phyloP scores from a whole-genome alignment of 2,113 vertebrate genomes.

The Sterna hirundo region DNA sequence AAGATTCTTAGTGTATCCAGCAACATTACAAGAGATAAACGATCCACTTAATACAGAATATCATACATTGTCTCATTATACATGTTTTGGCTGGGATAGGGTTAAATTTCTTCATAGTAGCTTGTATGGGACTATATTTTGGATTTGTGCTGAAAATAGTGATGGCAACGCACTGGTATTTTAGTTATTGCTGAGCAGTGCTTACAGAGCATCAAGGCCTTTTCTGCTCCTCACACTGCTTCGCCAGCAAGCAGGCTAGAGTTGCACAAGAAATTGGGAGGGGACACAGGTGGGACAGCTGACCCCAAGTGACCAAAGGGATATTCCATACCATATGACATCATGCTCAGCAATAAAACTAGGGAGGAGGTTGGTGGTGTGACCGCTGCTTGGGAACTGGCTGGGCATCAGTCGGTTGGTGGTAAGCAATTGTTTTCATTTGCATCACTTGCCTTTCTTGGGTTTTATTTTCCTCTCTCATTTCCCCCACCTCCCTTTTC shows the following conservation, averaged over 20 bases:
- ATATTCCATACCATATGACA: too few relatives aligned
- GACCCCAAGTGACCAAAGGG: too few relatives aligned
- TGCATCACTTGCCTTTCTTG: not conserved
- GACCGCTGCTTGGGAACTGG: not conserved
- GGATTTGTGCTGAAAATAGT: not conserved
- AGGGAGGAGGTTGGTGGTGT: too few relatives aligned
- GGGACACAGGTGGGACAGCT: too few relatives aligned
- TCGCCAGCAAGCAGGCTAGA: too few relatives aligned
- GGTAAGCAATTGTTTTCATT: not conserved
- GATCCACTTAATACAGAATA: not conserved
- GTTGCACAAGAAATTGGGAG: too few relatives aligned
- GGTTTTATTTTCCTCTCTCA: not conserved
- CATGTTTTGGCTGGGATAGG: not conserved
- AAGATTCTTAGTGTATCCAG: not conserved
- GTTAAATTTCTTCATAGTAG: not conserved
- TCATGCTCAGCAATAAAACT: too few relatives aligned
- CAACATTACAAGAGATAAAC: not conserved
- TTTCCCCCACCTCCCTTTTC: not conserved
- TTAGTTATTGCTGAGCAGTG: too few relatives aligned
- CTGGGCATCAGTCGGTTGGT: not conserved
- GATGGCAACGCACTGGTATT: too few relatives aligned
- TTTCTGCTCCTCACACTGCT: too few relatives aligned
- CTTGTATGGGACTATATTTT: not conserved
- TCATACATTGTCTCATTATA: not conserved
- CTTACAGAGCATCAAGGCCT: too few relatives aligned